Evolutionary conservation across 1,140 invertebrate species (phyloP).

Genomic region (Drosophila repleta): DNA sequence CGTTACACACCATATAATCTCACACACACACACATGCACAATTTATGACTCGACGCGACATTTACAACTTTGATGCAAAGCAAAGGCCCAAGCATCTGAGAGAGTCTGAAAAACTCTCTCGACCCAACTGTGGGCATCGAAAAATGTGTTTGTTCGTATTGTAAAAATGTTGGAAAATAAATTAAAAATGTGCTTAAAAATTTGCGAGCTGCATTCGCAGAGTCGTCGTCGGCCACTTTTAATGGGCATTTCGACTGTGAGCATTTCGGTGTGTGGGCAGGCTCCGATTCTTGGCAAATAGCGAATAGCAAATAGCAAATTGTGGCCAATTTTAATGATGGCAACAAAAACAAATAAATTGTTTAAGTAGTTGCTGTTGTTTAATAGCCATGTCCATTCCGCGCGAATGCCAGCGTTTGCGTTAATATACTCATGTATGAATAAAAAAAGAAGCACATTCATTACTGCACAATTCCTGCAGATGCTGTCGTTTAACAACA

Average conservation of each 20-base stretch:
- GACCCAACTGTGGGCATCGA: neutral
- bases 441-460: neutral
- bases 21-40: constrained; percentile 22
- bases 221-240: constrained; percentile 52
- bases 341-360: constrained; percentile 39
- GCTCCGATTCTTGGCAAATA: constrained; percentile 15
- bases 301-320: constrained; percentile 22
- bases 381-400: constrained; percentile 29
- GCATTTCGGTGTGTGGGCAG: constrained; percentile 62
- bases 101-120: constrained; percentile 24
- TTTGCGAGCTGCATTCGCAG: constrained; percentile 43
- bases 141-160: constrained; percentile 61
- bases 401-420: neutral
- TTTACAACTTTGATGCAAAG: constrained; percentile 82
- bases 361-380: constrained; percentile 32
- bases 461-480: neutral
- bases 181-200: constrained; percentile 77
- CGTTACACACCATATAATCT: constrained; percentile 64
- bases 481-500: constrained; percentile 1
- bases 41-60: constrained; percentile 78
- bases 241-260: constrained; percentile 45
- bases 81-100: constrained; percentile 38
- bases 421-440: neutral
- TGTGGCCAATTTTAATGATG: constrained; percentile 29
- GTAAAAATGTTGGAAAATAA: constrained; percentile 80